A percentile compares a stretch with the other conserved stretches of the same genome.
phyloP scores from a whole-genome alignment of 2,113 vertebrate genomes.

The Lanius ludovicianus region DNA sequence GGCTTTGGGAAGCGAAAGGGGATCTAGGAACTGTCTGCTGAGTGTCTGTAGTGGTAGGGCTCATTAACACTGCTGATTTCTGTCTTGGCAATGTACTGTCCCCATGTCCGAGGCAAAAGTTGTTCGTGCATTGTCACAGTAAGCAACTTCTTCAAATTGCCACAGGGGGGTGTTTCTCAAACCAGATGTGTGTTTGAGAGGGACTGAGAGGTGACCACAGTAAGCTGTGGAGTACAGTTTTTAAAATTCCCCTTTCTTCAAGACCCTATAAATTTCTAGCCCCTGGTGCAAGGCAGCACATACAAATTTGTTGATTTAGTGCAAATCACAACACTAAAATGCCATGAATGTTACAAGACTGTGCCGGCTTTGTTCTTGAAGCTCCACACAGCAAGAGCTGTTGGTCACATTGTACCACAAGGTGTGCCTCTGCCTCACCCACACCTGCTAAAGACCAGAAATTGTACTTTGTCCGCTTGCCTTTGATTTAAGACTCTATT shows the following conservation, averaged over 20 bases:
- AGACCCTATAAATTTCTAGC: neutral
- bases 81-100: neutral
- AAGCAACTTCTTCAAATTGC: neutral
- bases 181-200: neutral
- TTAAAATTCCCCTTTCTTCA: neutral
- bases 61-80: neutral
- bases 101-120: fast-evolving
- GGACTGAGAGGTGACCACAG: neutral
- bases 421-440: neutral
- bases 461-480: neutral
- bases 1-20: neutral
- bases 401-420: fast-evolving
- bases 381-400: neutral
- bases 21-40: neutral
- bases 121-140: neutral
- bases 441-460: neutral
- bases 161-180: neutral
- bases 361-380: neutral
- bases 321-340: neutral
- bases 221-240: neutral
- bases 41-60: neutral
- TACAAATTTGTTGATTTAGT: no score
- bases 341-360: fast-evolving
- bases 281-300: neutral
- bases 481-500: neutral